These are phyloP conservation scores for Squalus acanthias DNA, from an alignment of 2,797 vertebrate genomes.

Conservation along the genomic window DNA sequence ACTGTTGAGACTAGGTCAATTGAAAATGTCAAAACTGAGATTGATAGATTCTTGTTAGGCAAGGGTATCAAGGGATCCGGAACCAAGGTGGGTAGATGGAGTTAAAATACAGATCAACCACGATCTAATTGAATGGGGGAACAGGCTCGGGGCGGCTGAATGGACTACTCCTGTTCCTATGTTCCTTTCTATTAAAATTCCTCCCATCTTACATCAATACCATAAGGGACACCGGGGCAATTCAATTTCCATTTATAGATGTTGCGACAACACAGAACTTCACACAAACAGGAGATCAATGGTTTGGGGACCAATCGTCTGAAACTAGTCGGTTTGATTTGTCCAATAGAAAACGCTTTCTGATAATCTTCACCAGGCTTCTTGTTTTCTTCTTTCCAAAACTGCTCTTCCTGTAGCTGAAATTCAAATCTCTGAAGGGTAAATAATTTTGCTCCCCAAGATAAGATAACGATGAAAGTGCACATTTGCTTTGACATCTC, in stretches of 20 bases:
- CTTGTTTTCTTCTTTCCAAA: background rate
- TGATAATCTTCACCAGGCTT: background rate
- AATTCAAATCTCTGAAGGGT: background rate
- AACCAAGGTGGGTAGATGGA: background rate
- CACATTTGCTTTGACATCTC: background rate
- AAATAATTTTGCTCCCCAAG: too few species aligned
- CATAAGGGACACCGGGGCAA: too few species aligned
- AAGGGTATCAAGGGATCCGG: background rate
- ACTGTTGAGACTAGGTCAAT: background rate
- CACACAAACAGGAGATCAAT: background rate
- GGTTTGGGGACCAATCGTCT: background rate
- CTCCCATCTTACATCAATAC: too few species aligned
- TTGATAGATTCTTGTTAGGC: background rate
- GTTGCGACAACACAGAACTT: background rate
- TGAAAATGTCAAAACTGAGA: background rate
- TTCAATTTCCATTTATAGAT: background rate
- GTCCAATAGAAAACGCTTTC: background rate
- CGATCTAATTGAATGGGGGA: too few species aligned
- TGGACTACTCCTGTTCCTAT: too few species aligned
- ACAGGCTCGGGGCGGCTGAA: too few species aligned
- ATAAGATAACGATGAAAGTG: background rate
- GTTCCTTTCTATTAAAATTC: too few species aligned
- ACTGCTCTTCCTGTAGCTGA: background rate
- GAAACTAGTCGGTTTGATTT: background rate
- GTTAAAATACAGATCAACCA: background rate